Evolutionary conservation across 1,140 invertebrate genomes (phyloP), one percentile per base, ranked within the genome.

Genomic region (Orchestia grillus): DNA sequence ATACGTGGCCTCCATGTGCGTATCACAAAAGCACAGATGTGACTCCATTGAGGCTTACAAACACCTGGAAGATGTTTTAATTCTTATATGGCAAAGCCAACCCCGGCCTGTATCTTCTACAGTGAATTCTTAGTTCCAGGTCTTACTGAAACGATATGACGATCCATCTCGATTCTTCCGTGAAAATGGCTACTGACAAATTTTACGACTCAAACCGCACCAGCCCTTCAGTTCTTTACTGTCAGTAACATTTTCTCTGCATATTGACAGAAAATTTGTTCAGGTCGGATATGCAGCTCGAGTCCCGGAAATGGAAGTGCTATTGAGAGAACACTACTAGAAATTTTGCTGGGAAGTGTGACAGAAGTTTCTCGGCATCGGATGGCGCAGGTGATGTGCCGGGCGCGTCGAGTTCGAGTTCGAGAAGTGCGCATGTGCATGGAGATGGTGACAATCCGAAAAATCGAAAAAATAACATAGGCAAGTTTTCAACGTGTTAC

Each of bases 221-320:
- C 88, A 90, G 43, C 88, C 43, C 36, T 90, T 90, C 41, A 23
- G n/a, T 90, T 90, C 43, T 28, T 90, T 28, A 23, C n/a, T 15
- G n/a, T 16, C 4, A 4, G n/a, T 41, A 90, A 90, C 42, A 90
- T 90, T 90, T 90, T 90, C 88, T 43, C 42, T 90, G 88, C 88
- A 90, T 90, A 90, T 90, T 90, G 41, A 42, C 88, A 90, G 88
- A 90, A 90, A 90, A 90, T 90, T 90, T 90, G 88, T 42, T 44
- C n/a, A 44, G 88, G 42, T 90, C 43, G 88, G 88, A 44, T 44
- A 77, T 90, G 88, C 88, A 90, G 15, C 41, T 4, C 11, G 43
- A 90, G 88, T 36, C 15, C 88, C n/a, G 88, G 88, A 90, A 90
- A 90, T 90, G 41, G 88, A 90, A 90, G 88, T 90, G 88, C 62